These are phyloP conservation scores for Enhydra lutris DNA, from an alignment of 2,113 vertebrate genomes.

Conservation along the genomic window DNA sequence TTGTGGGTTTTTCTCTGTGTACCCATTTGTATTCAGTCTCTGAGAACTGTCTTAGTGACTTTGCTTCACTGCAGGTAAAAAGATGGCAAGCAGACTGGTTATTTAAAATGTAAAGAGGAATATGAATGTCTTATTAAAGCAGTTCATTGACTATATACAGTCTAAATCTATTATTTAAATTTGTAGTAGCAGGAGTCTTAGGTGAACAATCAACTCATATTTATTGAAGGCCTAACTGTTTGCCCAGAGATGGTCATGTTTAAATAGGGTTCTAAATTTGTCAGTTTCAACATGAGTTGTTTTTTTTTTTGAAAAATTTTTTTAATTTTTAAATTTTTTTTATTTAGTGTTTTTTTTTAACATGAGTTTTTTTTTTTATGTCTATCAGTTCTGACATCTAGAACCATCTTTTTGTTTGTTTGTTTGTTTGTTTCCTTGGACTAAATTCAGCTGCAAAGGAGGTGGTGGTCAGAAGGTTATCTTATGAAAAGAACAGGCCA, in stretches of 20 bases:
- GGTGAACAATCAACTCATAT: neutral
- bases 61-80: neutral
- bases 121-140: slow-evolving; percentile 38
- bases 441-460: slow-evolving; percentile 52
- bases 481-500: neutral
- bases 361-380: neutral
- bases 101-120: slow-evolving; percentile 68
- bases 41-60: neutral
- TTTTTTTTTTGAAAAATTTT: neutral
- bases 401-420: neutral
- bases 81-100: neutral
- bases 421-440: slow-evolving; percentile 60
- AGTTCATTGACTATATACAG: slow-evolving; percentile 57
- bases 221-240: slow-evolving; percentile 39
- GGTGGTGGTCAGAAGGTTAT: slow-evolving; percentile 53
- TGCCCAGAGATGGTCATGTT: slow-evolving; percentile 54
- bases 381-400: neutral
- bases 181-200: slow-evolving; percentile 19
- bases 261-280: slow-evolving; percentile 33
- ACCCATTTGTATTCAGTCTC: neutral
- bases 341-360: neutral
- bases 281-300: neutral
- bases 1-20: slow-evolving; percentile 16
- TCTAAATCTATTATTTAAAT: slow-evolving; percentile 66
- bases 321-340: too few relatives aligned